Evolutionary conservation across 2,797 vertebrate genomes (phyloP).

Genomic region (Argentina silus): DNA sequence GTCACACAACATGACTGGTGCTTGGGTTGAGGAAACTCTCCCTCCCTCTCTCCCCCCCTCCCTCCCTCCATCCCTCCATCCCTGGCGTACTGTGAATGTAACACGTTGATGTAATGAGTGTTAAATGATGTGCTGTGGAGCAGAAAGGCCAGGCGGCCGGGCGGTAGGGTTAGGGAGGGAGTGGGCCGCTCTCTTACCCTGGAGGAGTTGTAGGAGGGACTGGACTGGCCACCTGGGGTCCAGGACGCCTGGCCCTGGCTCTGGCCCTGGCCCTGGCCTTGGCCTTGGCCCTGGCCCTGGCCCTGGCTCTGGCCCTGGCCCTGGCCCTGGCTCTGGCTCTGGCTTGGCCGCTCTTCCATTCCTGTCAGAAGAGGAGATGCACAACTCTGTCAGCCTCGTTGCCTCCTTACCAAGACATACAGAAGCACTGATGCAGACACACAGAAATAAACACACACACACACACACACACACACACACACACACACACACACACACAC

Average conservation of each 20-base stretch:
- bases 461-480: not conserved
- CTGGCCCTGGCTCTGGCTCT: conserved; percentile 56
- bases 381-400: conserved; percentile 59
- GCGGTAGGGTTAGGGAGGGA: conserved; percentile 31
- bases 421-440: conserved; percentile 27
- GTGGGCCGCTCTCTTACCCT: conserved; percentile 85
- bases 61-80: not conserved
- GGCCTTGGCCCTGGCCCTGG: conserved; percentile 72
- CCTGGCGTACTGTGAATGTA: conserved; percentile 40
- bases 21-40: conserved; percentile 34
- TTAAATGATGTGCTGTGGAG: conserved; percentile 66
- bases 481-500: not conserved
- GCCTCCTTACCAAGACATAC: conserved; percentile 32
- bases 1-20: conserved; percentile 28
- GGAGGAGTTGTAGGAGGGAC: conserved; percentile 91
- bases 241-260: conserved; percentile 59
- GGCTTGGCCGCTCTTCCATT: conserved; percentile 92
- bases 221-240: conserved; percentile 92
- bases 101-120: conserved; percentile 58
- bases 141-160: conserved; percentile 58
- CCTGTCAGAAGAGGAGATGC: conserved; percentile 81
- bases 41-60: not conserved
- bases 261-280: conserved; percentile 75
- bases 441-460: not conserved
- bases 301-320: conserved; percentile 74